Evolutionary conservation across 23 tunicate genomes (phyloP), one percentile per base, ranked within the genome.

Genomic region (Corella eumyota): DNA sequence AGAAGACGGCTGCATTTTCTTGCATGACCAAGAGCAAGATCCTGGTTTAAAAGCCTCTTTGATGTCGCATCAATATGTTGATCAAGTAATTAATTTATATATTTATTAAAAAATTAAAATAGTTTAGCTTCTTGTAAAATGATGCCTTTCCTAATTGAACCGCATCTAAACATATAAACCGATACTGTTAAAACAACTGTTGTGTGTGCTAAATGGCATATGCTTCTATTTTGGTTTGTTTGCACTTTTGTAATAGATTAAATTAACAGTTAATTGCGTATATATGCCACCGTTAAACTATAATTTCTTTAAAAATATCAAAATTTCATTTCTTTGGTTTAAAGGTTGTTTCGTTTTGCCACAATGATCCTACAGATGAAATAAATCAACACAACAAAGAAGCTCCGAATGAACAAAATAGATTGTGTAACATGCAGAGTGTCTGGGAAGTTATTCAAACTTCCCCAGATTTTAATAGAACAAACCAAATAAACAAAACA

Each of bases 341-440:
- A 54, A 32, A 82, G 92, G 76, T 74, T 19, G n/a, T 37, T 25
- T 52, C 48, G 7, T 82, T 77, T 34, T 77, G 83, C 30, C 77
- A 78, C 69, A 63, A 78, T 32, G 71, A 78, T 35, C 22, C 45
- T 1, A 34, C 70, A 1, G 90, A 80, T 50, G 62, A 73, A 2
- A 52, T 23, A 22, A 77, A 77, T 29, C 0, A 45, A 17, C 81
- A 74, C 34, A 83, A 83, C 81, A 52, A 32, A 34, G 66, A 74
- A 3, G 93, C 93, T 5, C 93, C 81, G 27, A 83, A 83, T 50
- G 81, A 83, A 30, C 93, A 83, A 44, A 83, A 83, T 65, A 50
- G 93, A 53, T 32, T 83, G 54, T 83, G 93, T 74, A 58, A 63
- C 50, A 57, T 45, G 2, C 49, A 55, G 24, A 83, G 93, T 40